These are phyloP conservation scores for Oasisia sp. DNA, from an alignment of 2,888 invertebrate genomes.

Conservation along the genomic window DNA sequence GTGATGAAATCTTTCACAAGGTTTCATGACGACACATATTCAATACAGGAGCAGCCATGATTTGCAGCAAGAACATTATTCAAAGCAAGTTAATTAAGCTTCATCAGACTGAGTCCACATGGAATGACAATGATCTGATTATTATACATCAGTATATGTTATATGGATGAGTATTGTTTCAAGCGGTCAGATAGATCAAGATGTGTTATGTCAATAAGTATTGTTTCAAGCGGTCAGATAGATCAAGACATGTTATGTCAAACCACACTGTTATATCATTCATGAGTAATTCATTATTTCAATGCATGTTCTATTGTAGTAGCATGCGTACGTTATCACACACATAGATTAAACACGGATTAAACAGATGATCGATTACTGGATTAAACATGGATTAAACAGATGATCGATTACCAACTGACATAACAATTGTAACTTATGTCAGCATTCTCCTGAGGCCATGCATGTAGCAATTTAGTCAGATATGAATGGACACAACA, in stretches of 20 bases:
- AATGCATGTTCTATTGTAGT: not conserved
- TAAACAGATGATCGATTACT: not conserved
- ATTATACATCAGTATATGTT: not conserved
- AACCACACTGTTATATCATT: not conserved
- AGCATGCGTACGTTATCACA: not conserved
- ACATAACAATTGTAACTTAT: not conserved
- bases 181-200: not conserved
- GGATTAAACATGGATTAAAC: not conserved
- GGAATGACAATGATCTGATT: not conserved
- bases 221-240: too few species aligned
- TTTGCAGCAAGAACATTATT: not conserved
- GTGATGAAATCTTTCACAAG: not conserved
- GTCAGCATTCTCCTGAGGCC: not conserved
- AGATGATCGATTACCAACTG: not conserved
- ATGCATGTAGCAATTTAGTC: not conserved
- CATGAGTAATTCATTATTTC: not conserved
- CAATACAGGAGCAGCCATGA: not conserved
- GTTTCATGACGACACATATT: not conserved
- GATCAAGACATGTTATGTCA: not conserved
- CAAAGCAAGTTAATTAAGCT: slow-evolving; percentile 2
- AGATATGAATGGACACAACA: not conserved
- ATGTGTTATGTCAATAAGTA: too few species aligned
- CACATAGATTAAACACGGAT: not conserved
- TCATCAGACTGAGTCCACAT: not conserved
- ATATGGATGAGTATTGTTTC: not conserved